Evolutionary conservation across 2,888 invertebrate genomes (phyloP).

Genomic region (Galerucella calmariensis): DNA sequence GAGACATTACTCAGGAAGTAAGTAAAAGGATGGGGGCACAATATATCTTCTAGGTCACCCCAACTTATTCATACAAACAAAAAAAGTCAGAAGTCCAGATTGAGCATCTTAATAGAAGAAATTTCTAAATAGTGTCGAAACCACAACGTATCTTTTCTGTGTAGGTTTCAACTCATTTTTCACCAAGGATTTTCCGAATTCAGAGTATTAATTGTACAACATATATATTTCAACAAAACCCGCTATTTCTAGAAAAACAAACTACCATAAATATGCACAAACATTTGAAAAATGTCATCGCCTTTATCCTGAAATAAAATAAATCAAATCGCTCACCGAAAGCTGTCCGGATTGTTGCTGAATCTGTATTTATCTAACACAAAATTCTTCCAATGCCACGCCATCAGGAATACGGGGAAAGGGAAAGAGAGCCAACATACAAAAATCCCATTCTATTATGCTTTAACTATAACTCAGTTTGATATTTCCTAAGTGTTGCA

Average conservation of each 20-base stretch:
- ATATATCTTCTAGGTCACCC: too few relatives aligned
- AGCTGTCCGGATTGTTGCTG: slow-evolving; percentile 36
- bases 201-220: slow-evolving; percentile 28
- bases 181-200: slow-evolving; percentile 22
- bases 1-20: too few relatives aligned
- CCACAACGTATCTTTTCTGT: slow-evolving; percentile 8
- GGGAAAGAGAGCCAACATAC: neutral
- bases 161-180: slow-evolving; percentile 23
- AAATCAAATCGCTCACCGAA: slow-evolving; percentile 40
- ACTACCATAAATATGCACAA: slow-evolving; percentile 39
- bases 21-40: too few relatives aligned
- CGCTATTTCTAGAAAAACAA: slow-evolving; percentile 31
- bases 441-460: slow-evolving; percentile 9
- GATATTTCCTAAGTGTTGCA: neutral
- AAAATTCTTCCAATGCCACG: slow-evolving; percentile 26
- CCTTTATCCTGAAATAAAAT: slow-evolving; percentile 40
- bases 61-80: too few relatives aligned
- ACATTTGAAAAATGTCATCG: slow-evolving; percentile 38
- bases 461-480: neutral
- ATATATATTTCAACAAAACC: slow-evolving; percentile 33
- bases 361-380: slow-evolving; percentile 39
- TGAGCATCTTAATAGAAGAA: too few relatives aligned
- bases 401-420: slow-evolving; percentile 3
- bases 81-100: too few relatives aligned
- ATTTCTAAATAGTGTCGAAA: neutral